Evolutionary conservation across 2,797 vertebrate species (phyloP).

Genomic region (Channallabes apus): DNA sequence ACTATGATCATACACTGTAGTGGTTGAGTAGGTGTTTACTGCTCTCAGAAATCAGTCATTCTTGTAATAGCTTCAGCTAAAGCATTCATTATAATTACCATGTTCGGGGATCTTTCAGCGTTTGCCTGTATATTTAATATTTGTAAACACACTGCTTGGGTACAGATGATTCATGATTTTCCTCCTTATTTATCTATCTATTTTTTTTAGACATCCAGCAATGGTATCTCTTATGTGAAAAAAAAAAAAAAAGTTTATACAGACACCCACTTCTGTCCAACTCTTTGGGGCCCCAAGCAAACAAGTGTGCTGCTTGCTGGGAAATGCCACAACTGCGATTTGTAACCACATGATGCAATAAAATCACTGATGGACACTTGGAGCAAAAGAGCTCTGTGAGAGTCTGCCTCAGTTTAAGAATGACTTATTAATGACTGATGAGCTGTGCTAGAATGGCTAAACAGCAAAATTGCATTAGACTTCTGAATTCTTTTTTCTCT

Average conservation of each 20-base stretch:
- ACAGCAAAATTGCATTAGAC: neutral
- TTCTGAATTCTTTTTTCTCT: neutral
- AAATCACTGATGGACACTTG: conserved; percentile 6
- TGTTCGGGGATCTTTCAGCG: neutral
- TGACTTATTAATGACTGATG: neutral
- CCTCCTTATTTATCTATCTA: too few relatives aligned
- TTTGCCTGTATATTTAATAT: neutral
- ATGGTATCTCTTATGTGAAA: neutral
- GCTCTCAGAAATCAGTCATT: neutral
- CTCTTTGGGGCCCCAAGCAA: neutral
- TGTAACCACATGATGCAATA: neutral
- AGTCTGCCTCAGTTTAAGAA: neutral
- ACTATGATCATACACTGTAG: neutral
- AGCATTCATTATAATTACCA: neutral
- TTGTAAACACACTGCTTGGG: neutral
- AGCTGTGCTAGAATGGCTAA: neutral
- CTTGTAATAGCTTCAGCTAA: neutral
- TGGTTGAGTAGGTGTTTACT: neutral
- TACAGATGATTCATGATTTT: neutral
- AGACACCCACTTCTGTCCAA: neutral
- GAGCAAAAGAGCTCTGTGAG: neutral
- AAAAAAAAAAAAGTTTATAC: neutral
- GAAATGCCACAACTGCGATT: neutral
- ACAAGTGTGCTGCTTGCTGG: neutral
- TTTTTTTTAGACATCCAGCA: neutral